phyloP scores from a whole-genome alignment of 2,113 vertebrate genomes.

The Anser cygnoides region DNA sequence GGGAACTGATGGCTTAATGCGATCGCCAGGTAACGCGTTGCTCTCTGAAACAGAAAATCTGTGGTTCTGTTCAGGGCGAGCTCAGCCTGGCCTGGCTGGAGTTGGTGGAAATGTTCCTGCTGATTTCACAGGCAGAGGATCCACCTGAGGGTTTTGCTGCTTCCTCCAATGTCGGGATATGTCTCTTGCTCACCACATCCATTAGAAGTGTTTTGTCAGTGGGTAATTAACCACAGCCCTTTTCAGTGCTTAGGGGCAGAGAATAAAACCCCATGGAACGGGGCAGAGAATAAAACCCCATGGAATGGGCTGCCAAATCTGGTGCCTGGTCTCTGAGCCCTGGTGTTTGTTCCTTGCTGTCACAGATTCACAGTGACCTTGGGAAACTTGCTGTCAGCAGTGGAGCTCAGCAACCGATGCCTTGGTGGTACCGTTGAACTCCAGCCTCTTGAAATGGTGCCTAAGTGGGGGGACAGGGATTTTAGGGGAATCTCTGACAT shows the following conservation, averaged over 20 bases:
- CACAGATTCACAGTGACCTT: neutral
- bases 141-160: neutral
- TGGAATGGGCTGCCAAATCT: neutral
- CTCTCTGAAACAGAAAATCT: neutral
- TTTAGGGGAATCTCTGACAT: neutral
- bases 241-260: neutral
- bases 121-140: neutral
- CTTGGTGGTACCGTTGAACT: neutral
- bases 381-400: neutral
- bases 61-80: neutral
- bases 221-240: neutral
- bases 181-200: neutral
- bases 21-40: neutral
- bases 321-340: neutral
- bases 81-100: neutral
- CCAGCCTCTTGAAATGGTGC: neutral
- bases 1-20: neutral
- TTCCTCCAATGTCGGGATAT: neutral
- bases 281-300: neutral
- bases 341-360: neutral
- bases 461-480: neutral
- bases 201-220: neutral
- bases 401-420: neutral
- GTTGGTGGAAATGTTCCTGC: neutral
- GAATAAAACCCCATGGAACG: neutral